These are phyloP conservation scores for Allacma fusca DNA, from an alignment of 2,888 invertebrate species.

Conservation along the genomic window DNA sequence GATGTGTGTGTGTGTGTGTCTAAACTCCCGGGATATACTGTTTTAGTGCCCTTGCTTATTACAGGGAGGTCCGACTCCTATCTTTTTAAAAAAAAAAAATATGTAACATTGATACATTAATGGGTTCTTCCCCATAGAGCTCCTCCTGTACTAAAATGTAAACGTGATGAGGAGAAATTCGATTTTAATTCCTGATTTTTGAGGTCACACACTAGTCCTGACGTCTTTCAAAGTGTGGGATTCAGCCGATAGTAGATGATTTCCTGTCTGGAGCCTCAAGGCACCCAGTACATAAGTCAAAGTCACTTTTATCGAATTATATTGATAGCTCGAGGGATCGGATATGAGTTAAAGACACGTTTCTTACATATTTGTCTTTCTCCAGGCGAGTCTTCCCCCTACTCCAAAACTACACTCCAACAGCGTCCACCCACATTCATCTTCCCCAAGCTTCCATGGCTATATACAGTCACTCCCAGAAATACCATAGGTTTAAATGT, in stretches of 20 bases:
- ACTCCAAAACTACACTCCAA: neutral
- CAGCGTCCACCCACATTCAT: too few species aligned
- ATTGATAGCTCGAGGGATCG: constrained; percentile 27
- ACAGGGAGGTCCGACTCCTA: too few species aligned
- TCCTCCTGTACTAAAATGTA: too few species aligned
- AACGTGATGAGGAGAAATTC: constrained; percentile 25
- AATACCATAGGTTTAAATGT: too few species aligned
- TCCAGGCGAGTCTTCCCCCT: neutral
- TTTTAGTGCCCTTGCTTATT: too few species aligned
- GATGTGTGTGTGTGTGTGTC: too few species aligned
- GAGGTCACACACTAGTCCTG: neutral
- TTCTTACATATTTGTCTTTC: constrained; percentile 31
- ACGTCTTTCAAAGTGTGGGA: neutral
- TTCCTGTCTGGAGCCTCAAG: constrained; percentile 31
- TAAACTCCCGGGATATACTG: too few species aligned
- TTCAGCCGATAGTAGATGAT: constrained; percentile 34
- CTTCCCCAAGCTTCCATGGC: too few species aligned
- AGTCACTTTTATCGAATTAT: constrained; percentile 40
- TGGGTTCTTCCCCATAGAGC: too few species aligned
- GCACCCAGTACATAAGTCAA: constrained; percentile 36
- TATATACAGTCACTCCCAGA: too few species aligned
- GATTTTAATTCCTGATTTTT: constrained; percentile 27
- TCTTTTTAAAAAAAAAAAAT: too few species aligned
- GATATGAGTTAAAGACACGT: neutral
- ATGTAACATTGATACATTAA: too few species aligned